phyloP scores from a whole-genome alignment of 2,113 vertebrate genomes.

The Pelmatolapia mariae region DNA sequence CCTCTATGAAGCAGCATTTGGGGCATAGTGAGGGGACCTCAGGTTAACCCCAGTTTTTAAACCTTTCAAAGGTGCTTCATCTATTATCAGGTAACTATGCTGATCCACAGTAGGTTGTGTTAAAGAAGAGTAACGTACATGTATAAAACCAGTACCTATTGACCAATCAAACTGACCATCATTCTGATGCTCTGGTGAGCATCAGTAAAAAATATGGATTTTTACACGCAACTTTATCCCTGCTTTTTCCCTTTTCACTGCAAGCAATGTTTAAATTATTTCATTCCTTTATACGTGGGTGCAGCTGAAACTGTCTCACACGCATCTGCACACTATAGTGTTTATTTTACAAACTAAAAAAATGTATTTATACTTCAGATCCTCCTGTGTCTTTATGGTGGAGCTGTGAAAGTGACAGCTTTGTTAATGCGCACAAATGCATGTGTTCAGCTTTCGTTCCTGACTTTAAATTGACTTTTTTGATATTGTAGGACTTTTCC shows the following conservation, averaged over 20 bases:
- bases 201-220: background rate
- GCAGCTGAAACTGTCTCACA: background rate
- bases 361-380: background rate
- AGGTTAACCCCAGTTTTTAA: background rate
- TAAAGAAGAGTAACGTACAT: background rate
- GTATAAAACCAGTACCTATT: background rate
- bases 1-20: background rate
- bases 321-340: background rate
- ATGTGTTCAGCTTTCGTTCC: background rate
- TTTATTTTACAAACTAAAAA: background rate
- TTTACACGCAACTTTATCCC: fast-evolving
- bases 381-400: background rate
- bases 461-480: background rate
- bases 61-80: background rate
- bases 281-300: fast-evolving
- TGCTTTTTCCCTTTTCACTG: fast-evolving
- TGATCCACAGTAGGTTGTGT: background rate
- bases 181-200: fast-evolving
- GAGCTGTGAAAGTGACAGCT: background rate
- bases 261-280: background rate
- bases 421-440: fast-evolving
- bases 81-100: background rate
- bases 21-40: background rate
- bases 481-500: background rate
- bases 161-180: background rate